Conservation (phyloP, 1,140 invertebrate genomes). For the Zeugodacus cucurbitae region DNA sequence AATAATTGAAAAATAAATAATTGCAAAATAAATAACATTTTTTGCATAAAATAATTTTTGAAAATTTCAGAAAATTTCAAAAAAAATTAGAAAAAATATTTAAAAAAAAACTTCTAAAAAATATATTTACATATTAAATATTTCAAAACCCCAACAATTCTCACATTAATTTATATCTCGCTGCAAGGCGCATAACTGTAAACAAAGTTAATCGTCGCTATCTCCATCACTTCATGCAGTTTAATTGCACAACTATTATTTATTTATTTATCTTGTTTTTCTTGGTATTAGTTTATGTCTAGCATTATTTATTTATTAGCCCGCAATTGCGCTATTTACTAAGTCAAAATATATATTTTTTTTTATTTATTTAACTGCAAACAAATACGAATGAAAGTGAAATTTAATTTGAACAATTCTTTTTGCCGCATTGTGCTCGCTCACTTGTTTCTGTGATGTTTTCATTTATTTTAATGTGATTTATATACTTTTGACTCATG, state of each 20-base stretch:
- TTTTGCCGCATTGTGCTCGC: not conserved
- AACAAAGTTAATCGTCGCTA: not conserved
- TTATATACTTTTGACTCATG: not conserved
- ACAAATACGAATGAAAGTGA: not conserved
- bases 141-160: too few relatives aligned
- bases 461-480: not conserved
- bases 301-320: not conserved
- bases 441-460: not conserved
- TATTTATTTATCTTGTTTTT: not conserved
- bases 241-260: not conserved
- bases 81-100: too few relatives aligned
- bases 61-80: too few relatives aligned
- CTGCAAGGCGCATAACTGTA: not conserved
- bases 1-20: not conserved
- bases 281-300: not conserved
- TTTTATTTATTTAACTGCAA: not conserved
- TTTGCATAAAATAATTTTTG: too few relatives aligned
- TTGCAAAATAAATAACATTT: not conserved
- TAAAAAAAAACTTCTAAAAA: too few relatives aligned
- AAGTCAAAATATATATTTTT: not conserved
- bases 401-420: not conserved
- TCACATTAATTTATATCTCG: too few relatives aligned
- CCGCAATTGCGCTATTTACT: conserved; percentile 26
- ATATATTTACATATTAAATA: too few relatives aligned
- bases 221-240: not conserved